These are phyloP conservation scores for Pelodytes ibericus DNA, from an alignment of 2,797 vertebrate species.

Conservation along the genomic window DNA sequence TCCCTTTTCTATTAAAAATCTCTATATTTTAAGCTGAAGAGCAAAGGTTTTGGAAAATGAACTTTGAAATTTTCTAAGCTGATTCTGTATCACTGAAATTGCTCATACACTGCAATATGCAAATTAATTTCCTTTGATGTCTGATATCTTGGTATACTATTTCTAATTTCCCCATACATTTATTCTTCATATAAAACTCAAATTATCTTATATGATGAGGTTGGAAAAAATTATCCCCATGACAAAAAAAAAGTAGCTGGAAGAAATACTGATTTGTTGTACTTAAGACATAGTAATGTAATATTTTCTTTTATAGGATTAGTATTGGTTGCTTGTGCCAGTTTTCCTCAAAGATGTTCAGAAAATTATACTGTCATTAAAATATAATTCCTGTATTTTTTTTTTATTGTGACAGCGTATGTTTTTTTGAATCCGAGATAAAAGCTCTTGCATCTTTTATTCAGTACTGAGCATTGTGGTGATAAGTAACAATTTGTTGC, in stretches of 20 bases:
- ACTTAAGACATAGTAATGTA: conserved; percentile 1
- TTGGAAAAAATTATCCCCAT: conserved; percentile 35
- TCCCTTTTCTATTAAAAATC: not conserved
- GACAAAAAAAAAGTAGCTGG: conserved; percentile 35
- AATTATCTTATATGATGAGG: conserved; percentile 48
- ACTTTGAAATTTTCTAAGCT: conserved; percentile 21
- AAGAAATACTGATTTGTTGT: conserved; percentile 12
- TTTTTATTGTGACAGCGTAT: conserved; percentile 14
- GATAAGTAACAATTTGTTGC: conserved; percentile 18
- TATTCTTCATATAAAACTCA: conserved; percentile 27
- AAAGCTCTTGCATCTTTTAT: conserved; percentile 1
- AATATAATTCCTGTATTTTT: conserved; percentile 5
- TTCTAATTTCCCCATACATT: conserved; percentile 40
- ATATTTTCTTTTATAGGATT: conserved; percentile 15
- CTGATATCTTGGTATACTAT: conserved; percentile 24
- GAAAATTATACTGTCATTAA: conserved; percentile 26
- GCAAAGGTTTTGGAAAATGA: conserved; percentile 14
- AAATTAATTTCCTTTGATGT: conserved; percentile 36
- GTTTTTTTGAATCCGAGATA: conserved; percentile 28
- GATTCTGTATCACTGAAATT: conserved; percentile 28
- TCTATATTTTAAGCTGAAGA: not conserved
- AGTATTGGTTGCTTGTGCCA: conserved; percentile 2
- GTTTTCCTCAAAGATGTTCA: conserved; percentile 13
- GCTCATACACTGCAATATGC: conserved; percentile 30
- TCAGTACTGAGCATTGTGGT: conserved; percentile 15